Evolutionary conservation across 2,888 invertebrate genomes (phyloP), one percentile per base, ranked within the genome.

Genomic region (Papilio demoleus): DNA sequence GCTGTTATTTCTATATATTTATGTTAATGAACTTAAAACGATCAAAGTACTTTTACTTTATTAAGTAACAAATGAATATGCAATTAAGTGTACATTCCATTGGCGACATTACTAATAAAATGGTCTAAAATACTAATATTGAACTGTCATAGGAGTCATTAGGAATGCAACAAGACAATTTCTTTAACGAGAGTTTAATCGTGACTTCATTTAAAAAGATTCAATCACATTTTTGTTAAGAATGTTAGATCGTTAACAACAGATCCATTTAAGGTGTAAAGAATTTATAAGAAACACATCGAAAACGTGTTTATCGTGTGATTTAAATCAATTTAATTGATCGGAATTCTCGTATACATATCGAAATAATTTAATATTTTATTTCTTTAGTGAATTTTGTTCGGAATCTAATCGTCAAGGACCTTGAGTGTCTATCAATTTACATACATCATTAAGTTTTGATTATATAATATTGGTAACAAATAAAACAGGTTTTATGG

Each of bases 391-490:
- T 71, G 75, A 73, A 77, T 78, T 70, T 68, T 68, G 63, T 61
- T 60, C 34, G 69, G 74, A 75, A 74, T 75, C 70, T 73, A 72
- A 68, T 73, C 68, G 63, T 31, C 24, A 58, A 68, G 72, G 74
- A 71, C 78, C 78, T 78, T 76, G 76, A 70, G 67, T 68, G 71
- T 70, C 68, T 72, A 70, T 73, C 68, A 71, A 75, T 76, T 75
- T 72, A 71, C 61, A 76, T 75, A 78, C 71, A 77, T 76, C 75
- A 76, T 71, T 71, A 74, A 74, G 73, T 76, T 76, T 74, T 72
- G 72, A 74, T 78, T 68, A 71, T 42, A 53, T 61, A 69, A 69
- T 60, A 65, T 34, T 40, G 12, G 58, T 65, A 50, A 64, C 60
- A 65, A 27, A 63, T 47, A 24, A 47, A 68, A 65, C 68, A 22